A percentile compares a stretch with the other conserved stretches of the same genome.
Evolutionary conservation across 2,113 vertebrate species (phyloP).

Genomic region (Nothobranchius furzeri): DNA sequence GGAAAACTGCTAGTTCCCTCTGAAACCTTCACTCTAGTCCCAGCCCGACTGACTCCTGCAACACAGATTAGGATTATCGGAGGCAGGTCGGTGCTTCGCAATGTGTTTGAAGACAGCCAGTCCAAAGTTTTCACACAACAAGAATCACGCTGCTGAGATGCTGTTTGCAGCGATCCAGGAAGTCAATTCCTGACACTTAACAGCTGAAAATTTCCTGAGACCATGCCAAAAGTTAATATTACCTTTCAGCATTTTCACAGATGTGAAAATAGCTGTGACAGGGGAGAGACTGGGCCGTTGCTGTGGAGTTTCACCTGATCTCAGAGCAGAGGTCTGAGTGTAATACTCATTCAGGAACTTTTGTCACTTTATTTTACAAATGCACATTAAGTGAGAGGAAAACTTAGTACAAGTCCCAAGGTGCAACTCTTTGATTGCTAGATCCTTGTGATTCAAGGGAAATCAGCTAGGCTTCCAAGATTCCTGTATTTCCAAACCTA

Average conservation of each 20-base stretch:
- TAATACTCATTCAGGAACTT: no score
- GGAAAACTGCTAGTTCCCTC: no score
- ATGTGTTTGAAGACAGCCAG: background rate
- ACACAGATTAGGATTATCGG: background rate
- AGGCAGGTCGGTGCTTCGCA: background rate
- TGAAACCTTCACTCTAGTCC: no score
- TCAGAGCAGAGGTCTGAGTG: background rate
- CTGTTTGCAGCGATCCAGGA: constrained; percentile 20
- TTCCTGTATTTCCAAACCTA: background rate
- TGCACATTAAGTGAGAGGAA: no score
- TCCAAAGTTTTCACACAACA: constrained; percentile 11
- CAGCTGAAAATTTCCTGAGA: constrained; percentile 31
- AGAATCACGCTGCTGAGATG: constrained; percentile 30
- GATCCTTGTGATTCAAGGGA: constrained; percentile 11
- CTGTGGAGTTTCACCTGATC: constrained; percentile 40
- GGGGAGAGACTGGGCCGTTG: constrained; percentile 32
- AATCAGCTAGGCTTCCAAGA: background rate
- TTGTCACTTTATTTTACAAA: no score
- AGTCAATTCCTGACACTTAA: constrained; percentile 7
- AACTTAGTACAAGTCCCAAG: background rate
- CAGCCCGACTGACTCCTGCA: constrained; percentile 2
- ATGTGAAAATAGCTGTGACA: constrained; percentile 35
- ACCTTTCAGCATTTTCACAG: constrained; percentile 13
- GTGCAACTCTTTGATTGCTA: background rate
- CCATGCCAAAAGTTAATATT: constrained; percentile 18